Evolutionary conservation across 2,888 invertebrate genomes (phyloP), one percentile per base, ranked within the genome.

Genomic region (Drosophila nr. perissopoda): DNA sequence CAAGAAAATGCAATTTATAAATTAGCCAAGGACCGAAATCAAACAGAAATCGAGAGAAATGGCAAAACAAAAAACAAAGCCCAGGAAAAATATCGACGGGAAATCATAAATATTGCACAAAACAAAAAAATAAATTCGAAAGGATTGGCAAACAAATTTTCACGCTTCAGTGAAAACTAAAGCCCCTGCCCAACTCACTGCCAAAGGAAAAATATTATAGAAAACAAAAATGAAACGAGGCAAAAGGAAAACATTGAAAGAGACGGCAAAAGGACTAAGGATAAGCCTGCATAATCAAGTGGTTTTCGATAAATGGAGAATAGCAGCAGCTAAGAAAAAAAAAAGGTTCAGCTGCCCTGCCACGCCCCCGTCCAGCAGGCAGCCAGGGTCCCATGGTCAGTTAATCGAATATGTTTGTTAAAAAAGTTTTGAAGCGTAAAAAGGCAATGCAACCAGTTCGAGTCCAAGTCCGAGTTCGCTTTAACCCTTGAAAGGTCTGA

Each of bases 251-350:
- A 80, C 72, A 77, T 67, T 38, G 66, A 74, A 42, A 51, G 59
- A 54, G 61, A 56, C 56, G 53, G 58, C 57, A 77, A 82, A 87
- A 79, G 76, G 88, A 73, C 79, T 74, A 79, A 74, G 89, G 80
- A 81, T 90, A 90, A 89, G 82, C 88, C 85, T 82, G 90, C 89
- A 91, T 91, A 91, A 91, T 91, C 89, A 90, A 91, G 88, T 88
- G 90, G 88, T 90, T 87, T 88, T 83, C 89, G 79, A 85, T 90
- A 91, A 91, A 91, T 89, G 86, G 88, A 87, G 79, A 76, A 81
- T 73, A 74, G 71, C 69, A 71, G 59, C 36, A 46, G 16, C 46
- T 25, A 46, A 46, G 25, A 5, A 18, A 38, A 42, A n/a, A 54
- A 83, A 82, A 81, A 71, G 71, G 66, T 53, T 52, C 42, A 36